Evolutionary conservation across 2,113 vertebrate genomes (phyloP).

Genomic region (Oreotrochilus melanogaster): DNA sequence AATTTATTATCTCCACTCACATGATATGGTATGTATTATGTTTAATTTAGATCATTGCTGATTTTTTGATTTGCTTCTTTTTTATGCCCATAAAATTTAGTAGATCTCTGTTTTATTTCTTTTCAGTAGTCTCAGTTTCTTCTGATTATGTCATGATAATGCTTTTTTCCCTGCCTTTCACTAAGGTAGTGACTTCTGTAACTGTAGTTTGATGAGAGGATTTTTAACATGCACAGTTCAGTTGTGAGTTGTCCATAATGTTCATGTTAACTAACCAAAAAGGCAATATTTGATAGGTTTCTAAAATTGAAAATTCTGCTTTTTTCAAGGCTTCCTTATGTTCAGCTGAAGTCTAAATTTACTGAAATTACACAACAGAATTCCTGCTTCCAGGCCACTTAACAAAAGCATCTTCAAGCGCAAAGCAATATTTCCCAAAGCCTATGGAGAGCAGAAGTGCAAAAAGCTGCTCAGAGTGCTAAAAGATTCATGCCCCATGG

Average conservation of each 20-base stretch:
- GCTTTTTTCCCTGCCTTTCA: neutral
- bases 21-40: neutral
- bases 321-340: neutral
- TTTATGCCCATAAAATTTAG: neutral
- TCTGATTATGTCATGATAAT: neutral
- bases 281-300: neutral
- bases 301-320: neutral
- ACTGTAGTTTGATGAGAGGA: neutral
- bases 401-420: slow-evolving; percentile 23
- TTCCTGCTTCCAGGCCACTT: slow-evolving; percentile 47
- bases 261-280: neutral
- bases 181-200: neutral
- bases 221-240: neutral
- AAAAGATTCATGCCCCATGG: slow-evolving; percentile 24
- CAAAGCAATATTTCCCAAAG: slow-evolving; percentile 26
- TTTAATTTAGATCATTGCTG: neutral
- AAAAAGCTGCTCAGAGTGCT: slow-evolving; percentile 64
- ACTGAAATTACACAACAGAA: neutral
- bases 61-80: neutral
- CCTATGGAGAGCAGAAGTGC: slow-evolving; percentile 28
- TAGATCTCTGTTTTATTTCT: neutral
- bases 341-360: neutral
- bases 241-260: neutral
- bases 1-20: neutral
- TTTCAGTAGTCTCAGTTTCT: neutral